Base-by-base conservation (phyloP, 53 echinoderm and acorn worm genomes). In the Stichopus horrens region DNA sequence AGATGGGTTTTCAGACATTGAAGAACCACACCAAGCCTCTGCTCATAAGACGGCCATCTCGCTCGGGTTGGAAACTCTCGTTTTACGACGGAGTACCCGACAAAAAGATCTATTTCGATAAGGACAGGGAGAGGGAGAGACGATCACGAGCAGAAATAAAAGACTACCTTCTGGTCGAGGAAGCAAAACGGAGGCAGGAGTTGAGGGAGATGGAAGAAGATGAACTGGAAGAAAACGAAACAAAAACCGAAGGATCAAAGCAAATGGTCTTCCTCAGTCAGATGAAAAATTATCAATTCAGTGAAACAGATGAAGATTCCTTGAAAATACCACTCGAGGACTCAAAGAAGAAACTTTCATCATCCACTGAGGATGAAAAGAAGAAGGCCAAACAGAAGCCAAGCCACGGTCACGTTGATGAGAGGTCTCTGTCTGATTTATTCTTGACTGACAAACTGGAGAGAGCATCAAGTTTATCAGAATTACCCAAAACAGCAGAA, bases 261-360 rank as follows among this genome's bases (percentile, higher is more conserved):
- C 54, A 83, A 58, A 19, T 58, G 23, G 65, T 55, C 52, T 79
- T 79, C 6, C 53, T 52, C 3, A 51, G 55, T 53, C 79, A 79
- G 16, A 79, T 79, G 79, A 55, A 79, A 53, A 79, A 79, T 18
- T 79, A 79, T 53, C 52, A 79, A 37, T 79, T 79, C 19, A 79
- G 79, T 79, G 79, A 79, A 13, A 79, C 16, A 18, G 79, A 79
- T 53, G 53, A 79, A 79, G 11, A 10, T 5, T 16, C 79, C 79
- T 54, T 79, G 63, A 63, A 63, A 16, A 10, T 63, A 5, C 16
- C 63, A 13, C 11, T 13, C 8, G 11, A 63, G 63, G 16, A 16
- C 63, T 63, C 63, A 63, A 16, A 63, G 5, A 63, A 4, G 16
- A 8, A 10, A 63, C 16, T 16, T 16, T 63, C 63, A 63, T 63